Percentiles rank a stretch among this genome's conserved stretches.
These are phyloP conservation scores for Trinorchestia longiramus DNA, from an alignment of 1,140 invertebrate species.

Conservation along the genomic window DNA sequence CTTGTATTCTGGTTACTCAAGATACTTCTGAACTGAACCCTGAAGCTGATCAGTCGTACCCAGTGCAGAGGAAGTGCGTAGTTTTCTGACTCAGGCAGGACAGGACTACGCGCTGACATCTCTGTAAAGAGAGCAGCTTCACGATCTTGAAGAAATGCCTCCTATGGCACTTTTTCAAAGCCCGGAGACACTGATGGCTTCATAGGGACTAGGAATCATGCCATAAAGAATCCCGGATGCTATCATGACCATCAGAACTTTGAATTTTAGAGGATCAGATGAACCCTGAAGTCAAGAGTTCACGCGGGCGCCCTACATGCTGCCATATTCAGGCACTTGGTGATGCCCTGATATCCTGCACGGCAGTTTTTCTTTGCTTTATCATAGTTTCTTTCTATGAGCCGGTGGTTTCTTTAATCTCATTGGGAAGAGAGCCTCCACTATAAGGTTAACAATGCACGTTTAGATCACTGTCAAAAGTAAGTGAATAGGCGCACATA, in stretches of 20 bases:
- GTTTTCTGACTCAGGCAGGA: background rate
- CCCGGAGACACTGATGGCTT: constrained; percentile 29
- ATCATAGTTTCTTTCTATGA: background rate
- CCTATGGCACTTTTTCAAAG: background rate
- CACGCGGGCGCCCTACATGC: constrained; percentile 21
- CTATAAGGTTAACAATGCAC: background rate
- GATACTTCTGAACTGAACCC: background rate
- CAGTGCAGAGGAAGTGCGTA: background rate
- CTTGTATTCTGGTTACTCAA: no score
- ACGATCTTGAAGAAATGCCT: background rate
- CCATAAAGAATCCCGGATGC: constrained; percentile 34
- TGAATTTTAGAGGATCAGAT: constrained; percentile 47
- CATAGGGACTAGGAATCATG: constrained; percentile 42
- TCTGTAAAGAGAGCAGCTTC: background rate
- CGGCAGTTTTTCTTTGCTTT: background rate
- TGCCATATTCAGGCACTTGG: background rate
- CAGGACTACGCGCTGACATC: background rate
- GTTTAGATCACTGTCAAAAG: no score
- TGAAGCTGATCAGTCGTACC: background rate
- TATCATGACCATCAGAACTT: constrained; percentile 46
- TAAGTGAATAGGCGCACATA: no score
- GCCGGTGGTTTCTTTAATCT: background rate
- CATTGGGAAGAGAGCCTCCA: background rate
- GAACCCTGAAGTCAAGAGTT: constrained; percentile 19
- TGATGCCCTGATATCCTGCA: constrained; percentile 21